Evolutionary conservation across 2,888 invertebrate species (phyloP), one percentile per base, ranked within the genome.

Genomic region (Rugalucina vietnamica): DNA sequence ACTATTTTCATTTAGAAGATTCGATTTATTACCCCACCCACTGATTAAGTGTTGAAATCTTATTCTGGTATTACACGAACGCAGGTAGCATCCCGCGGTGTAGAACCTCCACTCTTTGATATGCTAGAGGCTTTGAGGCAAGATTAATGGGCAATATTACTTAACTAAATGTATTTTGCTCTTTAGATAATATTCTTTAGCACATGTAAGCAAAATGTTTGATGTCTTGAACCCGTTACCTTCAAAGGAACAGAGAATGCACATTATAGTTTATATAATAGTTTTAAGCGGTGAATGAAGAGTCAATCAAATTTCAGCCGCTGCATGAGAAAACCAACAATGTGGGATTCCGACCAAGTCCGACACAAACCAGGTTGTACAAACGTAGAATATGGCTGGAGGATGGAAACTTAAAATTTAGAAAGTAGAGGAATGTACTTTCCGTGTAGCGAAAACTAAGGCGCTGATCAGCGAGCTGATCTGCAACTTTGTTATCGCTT

Each of bases 121-220:
- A 87, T 85, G 69, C 54, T 39, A 72, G 43, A 69, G 82, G 79
- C 81, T 85, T 78, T 82, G 74, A 76, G 81, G 79, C 84, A 84
- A 79, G 74, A 82, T 79, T 84, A 79, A 87, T 82, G 81, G 76
- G 76, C 87, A 57, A 82, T 84, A 82, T 82, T 82, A 81, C 84
- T 82, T 81, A 76, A 81, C 78, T 81, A 82, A 81, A 78, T 34
- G 32, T 43, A 65, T 65, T 18, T 65, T 65, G 4, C 21, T 65
- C 65, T 34, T 32, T 34, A 34, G 65, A 34, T 32, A 34, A 34
- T 65, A 34, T 65, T 65, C 65, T 29, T 27, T 78, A 78, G 79
- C 82, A 82, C 81, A 80, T 87, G 84, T 72, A 65, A 57, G 39
- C 37, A 83, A 82, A 82, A 87, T 84, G 81, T 85, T 84, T 75